Conservation (phyloP, 2,797 vertebrate genomes). For the Arrhamphus sclerolepis region DNA sequence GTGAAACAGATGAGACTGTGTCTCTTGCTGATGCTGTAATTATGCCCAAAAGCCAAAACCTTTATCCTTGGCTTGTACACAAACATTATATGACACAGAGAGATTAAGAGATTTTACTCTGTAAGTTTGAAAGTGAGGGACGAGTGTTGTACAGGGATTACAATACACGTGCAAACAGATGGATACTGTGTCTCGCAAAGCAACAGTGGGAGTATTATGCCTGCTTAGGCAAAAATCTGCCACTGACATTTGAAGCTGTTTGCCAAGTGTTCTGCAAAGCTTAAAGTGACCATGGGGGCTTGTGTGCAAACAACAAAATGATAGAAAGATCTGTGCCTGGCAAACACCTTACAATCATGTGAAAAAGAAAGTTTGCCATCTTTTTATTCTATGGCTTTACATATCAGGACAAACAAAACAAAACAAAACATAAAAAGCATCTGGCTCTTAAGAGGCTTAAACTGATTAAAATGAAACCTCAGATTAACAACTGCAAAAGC, state of each 20-base stretch:
- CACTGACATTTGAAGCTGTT: slow-evolving; percentile 68
- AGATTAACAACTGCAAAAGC: no score
- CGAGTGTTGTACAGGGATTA: background rate
- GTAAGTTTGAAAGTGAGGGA: slow-evolving; percentile 5
- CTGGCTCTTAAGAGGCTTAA: no score
- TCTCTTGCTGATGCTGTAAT: background rate
- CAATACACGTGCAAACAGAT: slow-evolving; percentile 21
- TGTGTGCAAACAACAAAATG: slow-evolving; percentile 42
- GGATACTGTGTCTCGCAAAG: slow-evolving; percentile 24
- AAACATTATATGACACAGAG: background rate
- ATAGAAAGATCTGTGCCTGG: slow-evolving; percentile 41
- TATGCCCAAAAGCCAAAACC: slow-evolving; percentile 1
- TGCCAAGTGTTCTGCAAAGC: slow-evolving; percentile 45
- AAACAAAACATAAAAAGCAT: no score
- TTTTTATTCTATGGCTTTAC: no score
- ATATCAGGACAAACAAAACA: no score
- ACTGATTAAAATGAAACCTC: no score
- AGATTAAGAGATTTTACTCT: background rate
- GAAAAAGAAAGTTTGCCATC: background rate
- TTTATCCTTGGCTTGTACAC: slow-evolving; percentile 14
- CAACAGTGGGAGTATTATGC: slow-evolving; percentile 23
- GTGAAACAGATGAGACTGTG: background rate
- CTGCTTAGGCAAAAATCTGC: slow-evolving; percentile 32
- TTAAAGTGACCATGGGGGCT: slow-evolving; percentile 35
- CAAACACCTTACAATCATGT: slow-evolving; percentile 24